Conservation (phyloP, 2,797 vertebrate genomes). For the Ceryle rudis region DNA sequence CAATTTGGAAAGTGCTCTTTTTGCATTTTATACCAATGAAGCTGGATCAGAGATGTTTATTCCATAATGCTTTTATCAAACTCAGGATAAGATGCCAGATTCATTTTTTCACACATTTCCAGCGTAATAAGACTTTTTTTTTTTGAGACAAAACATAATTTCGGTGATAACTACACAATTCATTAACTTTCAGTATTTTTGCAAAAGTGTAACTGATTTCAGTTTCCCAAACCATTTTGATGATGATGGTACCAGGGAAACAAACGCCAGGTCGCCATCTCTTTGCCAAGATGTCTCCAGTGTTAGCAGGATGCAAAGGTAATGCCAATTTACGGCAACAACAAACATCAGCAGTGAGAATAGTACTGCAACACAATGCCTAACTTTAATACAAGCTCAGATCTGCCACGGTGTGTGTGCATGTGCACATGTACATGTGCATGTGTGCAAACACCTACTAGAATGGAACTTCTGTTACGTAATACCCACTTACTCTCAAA, state of each 20-base stretch:
- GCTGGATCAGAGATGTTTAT: neutral
- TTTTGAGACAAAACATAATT: neutral
- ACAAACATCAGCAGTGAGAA: neutral
- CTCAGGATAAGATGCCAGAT: neutral
- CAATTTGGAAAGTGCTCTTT: neutral
- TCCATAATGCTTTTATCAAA: neutral
- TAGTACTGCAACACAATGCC: neutral
- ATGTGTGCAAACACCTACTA: neutral
- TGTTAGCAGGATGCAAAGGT: neutral
- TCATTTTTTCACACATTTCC: neutral
- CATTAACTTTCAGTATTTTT: constrained; percentile 43
- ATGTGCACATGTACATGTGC: accelerated
- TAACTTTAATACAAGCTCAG: neutral
- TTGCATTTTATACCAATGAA: neutral
- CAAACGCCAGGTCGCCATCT: neutral
- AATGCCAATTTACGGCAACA: neutral
- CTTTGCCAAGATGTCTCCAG: neutral
- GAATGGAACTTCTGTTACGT: neutral
- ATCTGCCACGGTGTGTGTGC: neutral
- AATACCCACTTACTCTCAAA: neutral
- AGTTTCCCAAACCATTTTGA: constrained; percentile 10
- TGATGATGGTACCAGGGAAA: neutral
- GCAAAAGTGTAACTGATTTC: constrained; percentile 28
- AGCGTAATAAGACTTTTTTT: neutral
- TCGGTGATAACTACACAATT: neutral